Conservation (phyloP, 2,113 vertebrate genomes). For the Axis porcinus region DNA sequence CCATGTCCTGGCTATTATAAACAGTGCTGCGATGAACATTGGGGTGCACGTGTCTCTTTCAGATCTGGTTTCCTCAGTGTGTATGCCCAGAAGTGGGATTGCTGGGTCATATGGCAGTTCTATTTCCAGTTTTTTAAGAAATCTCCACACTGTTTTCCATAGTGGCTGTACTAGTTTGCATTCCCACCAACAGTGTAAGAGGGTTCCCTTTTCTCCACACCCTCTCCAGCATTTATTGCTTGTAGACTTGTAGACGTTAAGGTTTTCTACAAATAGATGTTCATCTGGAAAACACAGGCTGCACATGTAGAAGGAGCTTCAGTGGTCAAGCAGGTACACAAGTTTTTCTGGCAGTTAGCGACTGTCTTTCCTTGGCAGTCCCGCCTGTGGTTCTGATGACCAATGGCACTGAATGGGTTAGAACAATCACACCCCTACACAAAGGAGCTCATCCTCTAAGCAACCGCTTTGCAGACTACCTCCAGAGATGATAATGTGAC, state of each 20-base stretch:
- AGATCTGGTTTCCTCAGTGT: too few species aligned
- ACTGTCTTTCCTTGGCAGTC: neutral
- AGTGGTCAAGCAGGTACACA: neutral
- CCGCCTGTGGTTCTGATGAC: neutral
- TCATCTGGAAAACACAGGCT: neutral
- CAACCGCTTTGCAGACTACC: neutral
- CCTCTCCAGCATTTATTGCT: too few species aligned
- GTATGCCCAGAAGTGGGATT: too few species aligned
- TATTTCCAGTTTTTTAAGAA: too few species aligned
- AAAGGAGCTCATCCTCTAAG: neutral
- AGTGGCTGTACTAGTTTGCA: too few species aligned
- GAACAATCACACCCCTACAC: neutral
- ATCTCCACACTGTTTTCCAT: too few species aligned
- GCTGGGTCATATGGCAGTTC: too few species aligned
- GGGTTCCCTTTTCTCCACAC: too few species aligned
- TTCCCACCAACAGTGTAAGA: too few species aligned
- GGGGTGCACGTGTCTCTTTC: too few species aligned
- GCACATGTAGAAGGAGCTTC: neutral
- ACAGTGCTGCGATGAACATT: too few species aligned
- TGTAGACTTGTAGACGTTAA: neutral
- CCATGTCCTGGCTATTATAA: too few species aligned
- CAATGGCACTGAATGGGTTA: neutral
- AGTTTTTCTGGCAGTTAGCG: neutral
- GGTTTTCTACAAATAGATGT: neutral
- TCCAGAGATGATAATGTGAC: neutral